Percentiles rank a stretch among this genome's conserved stretches.
Conservation (phyloP, 1,140 invertebrate species). For the Pentalonia nigronervosa region DNA sequence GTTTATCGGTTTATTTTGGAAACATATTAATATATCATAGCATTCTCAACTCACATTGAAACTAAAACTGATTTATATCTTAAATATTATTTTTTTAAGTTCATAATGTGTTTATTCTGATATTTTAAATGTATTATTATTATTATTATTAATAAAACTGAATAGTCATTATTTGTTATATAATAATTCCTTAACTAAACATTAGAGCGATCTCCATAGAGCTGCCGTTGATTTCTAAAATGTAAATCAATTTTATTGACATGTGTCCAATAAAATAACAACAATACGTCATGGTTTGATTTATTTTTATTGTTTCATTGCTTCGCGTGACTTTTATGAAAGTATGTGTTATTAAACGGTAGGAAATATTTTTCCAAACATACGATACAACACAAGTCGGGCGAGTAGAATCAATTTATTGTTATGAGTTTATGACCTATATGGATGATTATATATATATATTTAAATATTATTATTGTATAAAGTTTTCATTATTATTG, state of each 20-base stretch:
- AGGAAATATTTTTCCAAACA: slow-evolving; percentile 10
- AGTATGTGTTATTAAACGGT: slow-evolving; percentile 1
- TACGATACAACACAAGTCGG: neutral
- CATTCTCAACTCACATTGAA: rapidly evolving
- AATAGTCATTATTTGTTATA: neutral
- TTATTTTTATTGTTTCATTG: slow-evolving; percentile 9
- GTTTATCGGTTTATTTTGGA: too few relatives aligned
- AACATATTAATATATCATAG: neutral
- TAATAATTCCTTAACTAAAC: neutral
- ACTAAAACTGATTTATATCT: neutral
- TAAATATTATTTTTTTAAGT: neutral
- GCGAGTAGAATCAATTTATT: slow-evolving; percentile 9
- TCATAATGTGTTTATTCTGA: too few relatives aligned
- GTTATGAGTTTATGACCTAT: slow-evolving; percentile 5
- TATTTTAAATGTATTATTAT: neutral
- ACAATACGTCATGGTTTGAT: neutral
- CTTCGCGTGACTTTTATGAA: neutral
- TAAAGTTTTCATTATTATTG: neutral
- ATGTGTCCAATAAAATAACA: neutral
- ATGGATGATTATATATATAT: neutral
- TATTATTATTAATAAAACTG: neutral
- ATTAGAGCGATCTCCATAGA: neutral
- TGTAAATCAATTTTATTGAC: slow-evolving; percentile 6
- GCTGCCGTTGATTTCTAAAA: neutral
- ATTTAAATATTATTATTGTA: neutral